Conservation (phyloP, 2,888 invertebrate species). For the Cyclophora punctaria region DNA sequence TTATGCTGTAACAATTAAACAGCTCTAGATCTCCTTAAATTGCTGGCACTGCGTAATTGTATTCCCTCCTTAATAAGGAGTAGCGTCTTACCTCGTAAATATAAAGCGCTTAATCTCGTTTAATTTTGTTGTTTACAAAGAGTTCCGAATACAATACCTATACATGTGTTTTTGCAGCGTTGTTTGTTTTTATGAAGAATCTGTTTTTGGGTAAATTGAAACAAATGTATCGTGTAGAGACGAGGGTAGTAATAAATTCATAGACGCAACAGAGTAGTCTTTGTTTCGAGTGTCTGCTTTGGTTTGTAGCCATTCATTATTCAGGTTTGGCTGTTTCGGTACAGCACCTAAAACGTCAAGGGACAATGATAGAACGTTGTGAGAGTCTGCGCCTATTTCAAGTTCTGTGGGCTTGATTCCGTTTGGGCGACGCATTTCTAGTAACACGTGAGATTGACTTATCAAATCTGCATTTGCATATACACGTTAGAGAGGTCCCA, state of each 20-base stretch:
- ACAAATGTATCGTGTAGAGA: slow-evolving; percentile 4
- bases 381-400: slow-evolving; percentile 7
- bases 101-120: slow-evolving; percentile 53
- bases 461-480: too few species aligned
- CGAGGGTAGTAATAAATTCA: slow-evolving; percentile 4
- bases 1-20: slow-evolving; percentile 60
- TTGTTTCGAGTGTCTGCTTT: slow-evolving; percentile 12
- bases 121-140: slow-evolving; percentile 55
- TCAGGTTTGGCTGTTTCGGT: slow-evolving; percentile 15
- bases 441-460: too few species aligned
- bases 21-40: slow-evolving; percentile 58
- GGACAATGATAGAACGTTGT: slow-evolving; percentile 17
- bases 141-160: slow-evolving; percentile 13
- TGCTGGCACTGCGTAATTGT: slow-evolving; percentile 62
- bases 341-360: slow-evolving; percentile 13
- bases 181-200: slow-evolving; percentile 1
- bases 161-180: too few species aligned
- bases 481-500: too few species aligned
- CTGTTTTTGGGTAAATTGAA: slow-evolving; percentile 2
- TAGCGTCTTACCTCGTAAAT: slow-evolving; percentile 56
- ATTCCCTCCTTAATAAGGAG: slow-evolving; percentile 54
- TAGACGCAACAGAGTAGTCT: slow-evolving; percentile 5
- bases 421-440: too few species aligned
- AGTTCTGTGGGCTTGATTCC: neutral
- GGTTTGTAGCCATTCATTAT: slow-evolving; percentile 17